Percentiles rank a stretch among this genome's conserved stretches.
Conservation (phyloP, 2,113 vertebrate genomes). For the Empidonax alnorum region DNA sequence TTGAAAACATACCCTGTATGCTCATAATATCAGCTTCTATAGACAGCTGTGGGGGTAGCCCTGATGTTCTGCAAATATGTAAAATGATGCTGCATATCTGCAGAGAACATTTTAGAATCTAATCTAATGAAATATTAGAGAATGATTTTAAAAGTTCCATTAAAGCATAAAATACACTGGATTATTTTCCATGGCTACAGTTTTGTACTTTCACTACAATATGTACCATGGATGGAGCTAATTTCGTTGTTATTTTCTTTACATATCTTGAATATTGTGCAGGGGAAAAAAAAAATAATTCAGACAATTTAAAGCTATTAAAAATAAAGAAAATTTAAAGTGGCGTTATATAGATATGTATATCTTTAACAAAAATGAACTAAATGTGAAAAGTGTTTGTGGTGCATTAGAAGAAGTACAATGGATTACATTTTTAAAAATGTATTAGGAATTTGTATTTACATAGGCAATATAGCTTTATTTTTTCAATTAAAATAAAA, state of each 20-base stretch:
- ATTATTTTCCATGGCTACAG: not conserved
- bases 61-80: not conserved
- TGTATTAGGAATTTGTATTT: not conserved
- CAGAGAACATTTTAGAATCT: not conserved
- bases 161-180: not conserved
- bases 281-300: not conserved
- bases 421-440: not conserved
- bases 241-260: not conserved
- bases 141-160: not conserved
- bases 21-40: not conserved
- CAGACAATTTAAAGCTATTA: not conserved
- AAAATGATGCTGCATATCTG: not conserved
- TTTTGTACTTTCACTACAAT: not conserved
- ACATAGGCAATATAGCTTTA: not conserved
- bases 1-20: not conserved
- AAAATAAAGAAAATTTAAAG: not conserved
- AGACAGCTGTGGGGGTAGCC: conserved; percentile 5
- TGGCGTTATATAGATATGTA: not conserved
- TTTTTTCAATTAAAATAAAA: not conserved
- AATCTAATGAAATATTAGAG: not conserved
- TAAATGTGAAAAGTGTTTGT: not conserved
- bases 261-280: not conserved
- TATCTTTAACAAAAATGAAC: not conserved
- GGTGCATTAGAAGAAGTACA: not conserved
- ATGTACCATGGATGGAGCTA: not conserved